A percentile compares a stretch with the other conserved stretches of the same genome.
These are phyloP conservation scores for Masticophis lateralis DNA, from an alignment of 2,797 vertebrate species.

Conservation along the genomic window DNA sequence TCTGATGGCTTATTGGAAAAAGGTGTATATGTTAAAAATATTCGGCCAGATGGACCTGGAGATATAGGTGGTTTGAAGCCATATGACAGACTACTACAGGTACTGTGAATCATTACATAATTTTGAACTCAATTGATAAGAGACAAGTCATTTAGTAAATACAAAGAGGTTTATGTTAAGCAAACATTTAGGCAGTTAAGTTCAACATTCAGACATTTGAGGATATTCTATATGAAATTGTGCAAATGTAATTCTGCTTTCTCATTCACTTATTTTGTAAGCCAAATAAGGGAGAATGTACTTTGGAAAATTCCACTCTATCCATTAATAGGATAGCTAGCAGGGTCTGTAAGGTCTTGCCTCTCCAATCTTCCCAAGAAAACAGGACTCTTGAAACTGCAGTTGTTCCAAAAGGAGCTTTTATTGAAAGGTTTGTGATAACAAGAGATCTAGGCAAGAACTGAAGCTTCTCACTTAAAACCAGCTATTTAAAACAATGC, in stretches of 20 bases:
- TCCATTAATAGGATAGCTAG: background rate
- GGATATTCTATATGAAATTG: background rate
- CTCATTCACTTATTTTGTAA: background rate
- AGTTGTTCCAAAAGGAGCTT: no score
- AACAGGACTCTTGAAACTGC: no score
- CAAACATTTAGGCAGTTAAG: background rate
- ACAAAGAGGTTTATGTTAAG: background rate
- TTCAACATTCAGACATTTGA: background rate
- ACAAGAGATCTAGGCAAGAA: no score
- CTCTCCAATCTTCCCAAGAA: no score
- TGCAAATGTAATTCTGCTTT: background rate
- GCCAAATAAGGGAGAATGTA: background rate
- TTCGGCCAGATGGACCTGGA: constrained; percentile 87
- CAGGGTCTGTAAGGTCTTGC: background rate
- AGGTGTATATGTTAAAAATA: constrained; percentile 95
- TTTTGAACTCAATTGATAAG: background rate
- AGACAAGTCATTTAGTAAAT: background rate
- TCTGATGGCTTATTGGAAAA: constrained; percentile 94
- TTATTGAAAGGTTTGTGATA: no score
- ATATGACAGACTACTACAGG: constrained; percentile 93
- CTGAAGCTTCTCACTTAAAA: no score
- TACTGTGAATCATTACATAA: constrained; percentile 50
- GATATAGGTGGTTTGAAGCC: constrained; percentile 86
- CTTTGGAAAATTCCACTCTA: background rate
- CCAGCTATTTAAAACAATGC: no score